A percentile compares a stretch with the other conserved stretches of the same genome.
Evolutionary conservation across 2,888 invertebrate genomes (phyloP).

Genomic region (Leptarthrus brevirostris): DNA sequence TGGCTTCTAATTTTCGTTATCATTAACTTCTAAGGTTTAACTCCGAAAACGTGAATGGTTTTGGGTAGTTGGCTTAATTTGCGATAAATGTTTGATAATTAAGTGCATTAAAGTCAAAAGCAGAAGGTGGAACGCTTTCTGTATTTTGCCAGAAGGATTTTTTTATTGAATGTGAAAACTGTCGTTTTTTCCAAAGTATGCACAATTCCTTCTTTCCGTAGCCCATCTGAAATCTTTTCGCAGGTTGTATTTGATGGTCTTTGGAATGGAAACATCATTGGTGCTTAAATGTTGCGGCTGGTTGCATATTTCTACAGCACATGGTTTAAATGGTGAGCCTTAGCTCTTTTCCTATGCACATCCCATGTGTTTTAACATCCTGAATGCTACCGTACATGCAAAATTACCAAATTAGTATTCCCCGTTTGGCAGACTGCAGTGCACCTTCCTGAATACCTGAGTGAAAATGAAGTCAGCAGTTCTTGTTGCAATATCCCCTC

Average conservation of each 20-base stretch:
- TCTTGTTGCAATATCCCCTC: background rate
- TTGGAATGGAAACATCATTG: background rate
- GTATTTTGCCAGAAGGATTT: too few species aligned
- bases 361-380: background rate
- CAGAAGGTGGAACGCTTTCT: too few species aligned
- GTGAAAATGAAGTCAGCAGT: conserved; percentile 29
- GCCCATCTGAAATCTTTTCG: too few species aligned
- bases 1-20: too few species aligned
- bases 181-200: too few species aligned
- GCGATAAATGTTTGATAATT: too few species aligned
- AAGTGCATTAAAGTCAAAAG: too few species aligned
- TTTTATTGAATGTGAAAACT: too few species aligned
- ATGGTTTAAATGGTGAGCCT: background rate
- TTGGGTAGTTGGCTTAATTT: too few species aligned
- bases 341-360: background rate
- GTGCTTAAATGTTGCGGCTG: background rate
- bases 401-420: conserved; percentile 37
- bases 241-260: background rate
- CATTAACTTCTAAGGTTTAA: too few species aligned
- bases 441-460: conserved; percentile 35
- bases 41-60: too few species aligned
- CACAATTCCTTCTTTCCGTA: too few species aligned
- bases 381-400: background rate
- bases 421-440: conserved; percentile 7
- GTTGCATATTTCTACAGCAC: background rate